Base-by-base conservation (phyloP, 2,888 invertebrate species). In the Orchesellides sinensis region DNA sequence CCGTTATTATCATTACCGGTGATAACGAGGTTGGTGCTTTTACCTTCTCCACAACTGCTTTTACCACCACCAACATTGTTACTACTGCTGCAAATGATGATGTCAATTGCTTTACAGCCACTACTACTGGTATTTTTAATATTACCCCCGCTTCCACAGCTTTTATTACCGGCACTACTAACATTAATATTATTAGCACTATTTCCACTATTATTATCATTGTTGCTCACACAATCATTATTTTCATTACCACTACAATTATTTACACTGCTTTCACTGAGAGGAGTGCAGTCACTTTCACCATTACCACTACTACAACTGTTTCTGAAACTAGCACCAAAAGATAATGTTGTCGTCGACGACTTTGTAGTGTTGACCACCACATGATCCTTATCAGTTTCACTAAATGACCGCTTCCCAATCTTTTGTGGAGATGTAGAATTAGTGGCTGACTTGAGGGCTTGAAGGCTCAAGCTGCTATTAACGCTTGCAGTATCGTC, bases 361-460 rank as follows among this genome's bases (percentile, higher is more conserved):
- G 47, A 3, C 35, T 23, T 25, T 2, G 47, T 54, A 17, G 66
- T 27, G 8, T 45, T 4, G 21, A 61, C 65, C 1, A 80, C 77
- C 19, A 85, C 83, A 10, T 84, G 70, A 47, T 88, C 88, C 59
- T 87, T 88, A 72, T 88, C 88, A 2, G 87, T 84, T 65, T 88
- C 88, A 80, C 88, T 87, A 59, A 87, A 86, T 10, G 88, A 87
- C 21, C 88, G 72, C 54, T 88, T 88, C 4, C 83, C 74, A 45
- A 87, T 85, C 80, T 88, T 88, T 54, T 87, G 85, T 1, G 87
- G 87, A 8, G 56, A 70, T 0, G 54, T 32, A 5, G 61, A 61
- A 25, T 56, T 63, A 1, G 63, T 40, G 5, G 47, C 45, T 29
- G 29, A 8, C 17, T 77, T 68, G n/a, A 68, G 47, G 19, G 4